phyloP scores from a whole-genome alignment of 2,797 vertebrate species.

The Monodelphis domestica region DNA sequence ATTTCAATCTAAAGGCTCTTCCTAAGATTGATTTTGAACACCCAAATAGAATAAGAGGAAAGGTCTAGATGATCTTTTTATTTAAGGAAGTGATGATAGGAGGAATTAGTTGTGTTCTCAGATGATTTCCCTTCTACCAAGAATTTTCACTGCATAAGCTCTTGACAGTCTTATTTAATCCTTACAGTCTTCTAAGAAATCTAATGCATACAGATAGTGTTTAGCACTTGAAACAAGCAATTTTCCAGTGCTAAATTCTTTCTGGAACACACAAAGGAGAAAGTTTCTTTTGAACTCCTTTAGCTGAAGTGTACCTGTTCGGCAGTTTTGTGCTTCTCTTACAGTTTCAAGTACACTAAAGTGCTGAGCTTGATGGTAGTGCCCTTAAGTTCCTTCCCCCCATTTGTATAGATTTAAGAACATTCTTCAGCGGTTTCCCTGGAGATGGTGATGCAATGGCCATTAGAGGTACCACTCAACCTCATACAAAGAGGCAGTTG shows the following conservation, averaged over 20 bases:
- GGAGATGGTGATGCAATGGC: slow-evolving; percentile 64
- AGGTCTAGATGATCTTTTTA: slow-evolving; percentile 11
- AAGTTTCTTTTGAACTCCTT: not conserved
- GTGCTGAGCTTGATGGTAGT: slow-evolving; percentile 26
- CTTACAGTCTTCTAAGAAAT: slow-evolving; percentile 43
- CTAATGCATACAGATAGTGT: slow-evolving; percentile 20
- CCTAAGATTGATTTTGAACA: slow-evolving; percentile 18
- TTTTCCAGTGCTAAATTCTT: slow-evolving; percentile 50
- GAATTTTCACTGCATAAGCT: slow-evolving; percentile 2
- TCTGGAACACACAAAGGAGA: slow-evolving; percentile 29
- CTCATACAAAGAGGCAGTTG: slow-evolving; percentile 59
- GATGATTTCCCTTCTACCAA: slow-evolving; percentile 49
- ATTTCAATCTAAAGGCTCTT: slow-evolving; percentile 38
- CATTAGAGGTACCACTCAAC: slow-evolving; percentile 64
- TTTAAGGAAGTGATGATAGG: slow-evolving; percentile 38
- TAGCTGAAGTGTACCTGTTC: slow-evolving; percentile 39
- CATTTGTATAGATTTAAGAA: slow-evolving; percentile 54
- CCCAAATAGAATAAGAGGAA: slow-evolving; percentile 41
- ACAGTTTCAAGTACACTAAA: slow-evolving; percentile 52
- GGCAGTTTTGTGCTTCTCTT: slow-evolving; percentile 47
- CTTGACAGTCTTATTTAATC: slow-evolving; percentile 30
- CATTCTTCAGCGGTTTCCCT: slow-evolving; percentile 65
- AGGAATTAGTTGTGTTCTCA: slow-evolving; percentile 7
- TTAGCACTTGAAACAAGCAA: slow-evolving; percentile 51
- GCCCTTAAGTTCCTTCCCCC: not conserved